phyloP scores from a whole-genome alignment of 2,113 vertebrate genomes.

The Chaenocephalus aceratus region DNA sequence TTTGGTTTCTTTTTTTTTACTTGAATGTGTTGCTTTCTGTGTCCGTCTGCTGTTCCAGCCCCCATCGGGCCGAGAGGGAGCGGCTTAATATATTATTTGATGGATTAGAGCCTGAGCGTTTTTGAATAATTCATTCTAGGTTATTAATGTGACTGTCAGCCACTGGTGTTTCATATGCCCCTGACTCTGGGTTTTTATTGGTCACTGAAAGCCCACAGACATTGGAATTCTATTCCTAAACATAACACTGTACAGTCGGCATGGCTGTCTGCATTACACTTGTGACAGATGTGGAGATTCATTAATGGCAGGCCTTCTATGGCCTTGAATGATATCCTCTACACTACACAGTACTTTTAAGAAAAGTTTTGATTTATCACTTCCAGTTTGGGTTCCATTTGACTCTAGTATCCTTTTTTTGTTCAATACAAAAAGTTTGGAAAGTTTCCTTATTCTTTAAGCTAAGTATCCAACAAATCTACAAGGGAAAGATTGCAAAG shows the following conservation, averaged over 20 bases:
- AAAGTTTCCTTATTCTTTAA: too few relatives aligned
- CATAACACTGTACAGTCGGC: slow-evolving; percentile 58
- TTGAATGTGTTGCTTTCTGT: slow-evolving; percentile 62
- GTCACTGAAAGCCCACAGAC: slow-evolving; percentile 72
- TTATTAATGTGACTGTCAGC: slow-evolving; percentile 83
- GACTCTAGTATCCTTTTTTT: too few relatives aligned
- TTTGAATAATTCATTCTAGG: slow-evolving; percentile 81
- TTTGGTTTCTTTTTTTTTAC: slow-evolving; percentile 34
- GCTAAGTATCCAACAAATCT: not conserved
- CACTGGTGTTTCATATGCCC: slow-evolving; percentile 76
- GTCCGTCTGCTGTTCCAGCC: slow-evolving; percentile 69
- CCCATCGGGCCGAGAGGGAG: slow-evolving; percentile 67
- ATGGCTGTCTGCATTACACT: slow-evolving; percentile 45
- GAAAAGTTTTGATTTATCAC: slow-evolving; percentile 10
- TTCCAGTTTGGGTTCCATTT: too few relatives aligned
- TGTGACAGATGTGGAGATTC: slow-evolving; percentile 63
- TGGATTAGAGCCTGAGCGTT: slow-evolving; percentile 81
- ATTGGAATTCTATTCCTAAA: slow-evolving; percentile 67
- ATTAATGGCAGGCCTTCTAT: slow-evolving; percentile 32
- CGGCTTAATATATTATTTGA: slow-evolving; percentile 81
- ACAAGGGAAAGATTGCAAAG: not conserved
- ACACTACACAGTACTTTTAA: not conserved
- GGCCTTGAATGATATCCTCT: slow-evolving; percentile 47
- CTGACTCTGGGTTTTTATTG: slow-evolving; percentile 75
- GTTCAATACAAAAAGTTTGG: too few relatives aligned